phyloP scores from a whole-genome alignment of 2,888 invertebrate genomes.

The Hyposoter dolosus region DNA sequence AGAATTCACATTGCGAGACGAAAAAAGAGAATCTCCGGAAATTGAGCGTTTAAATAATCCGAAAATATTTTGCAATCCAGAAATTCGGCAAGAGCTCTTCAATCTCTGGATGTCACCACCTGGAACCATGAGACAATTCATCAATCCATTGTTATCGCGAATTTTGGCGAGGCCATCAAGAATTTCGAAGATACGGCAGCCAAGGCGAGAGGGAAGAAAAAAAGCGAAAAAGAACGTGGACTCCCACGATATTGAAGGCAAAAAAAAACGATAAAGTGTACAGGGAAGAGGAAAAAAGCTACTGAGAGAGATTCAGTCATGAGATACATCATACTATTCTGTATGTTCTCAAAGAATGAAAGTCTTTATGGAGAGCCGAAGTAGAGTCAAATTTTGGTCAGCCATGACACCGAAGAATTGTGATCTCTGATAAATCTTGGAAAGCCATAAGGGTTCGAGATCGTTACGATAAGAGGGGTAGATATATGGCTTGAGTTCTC shows the following conservation, averaged over 20 bases:
- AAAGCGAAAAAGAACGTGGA: background rate
- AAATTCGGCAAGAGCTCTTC: background rate
- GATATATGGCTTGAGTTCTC: background rate
- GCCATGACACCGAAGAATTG: slow-evolving; percentile 3
- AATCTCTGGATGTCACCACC: slow-evolving; percentile 62
- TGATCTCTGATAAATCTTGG: slow-evolving; percentile 4
- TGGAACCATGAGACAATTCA: slow-evolving; percentile 68
- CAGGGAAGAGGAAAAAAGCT: background rate
- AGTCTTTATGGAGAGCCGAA: slow-evolving; percentile 4
- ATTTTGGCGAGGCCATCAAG: slow-evolving; percentile 7
- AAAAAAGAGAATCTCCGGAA: too few relatives aligned
- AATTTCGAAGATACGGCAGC: slow-evolving; percentile 24
- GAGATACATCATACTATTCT: slow-evolving; percentile 34
- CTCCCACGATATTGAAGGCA: slow-evolving; percentile 31
- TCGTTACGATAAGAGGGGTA: background rate
- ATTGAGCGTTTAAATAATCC: background rate
- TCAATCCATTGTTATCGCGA: slow-evolving; percentile 62
- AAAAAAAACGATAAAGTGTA: background rate
- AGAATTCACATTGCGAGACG: background rate
- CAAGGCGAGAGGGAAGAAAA: background rate
- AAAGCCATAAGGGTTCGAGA: slow-evolving; percentile 9
- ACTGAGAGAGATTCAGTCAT: slow-evolving; percentile 33
- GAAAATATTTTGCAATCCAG: background rate
- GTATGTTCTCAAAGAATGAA: slow-evolving; percentile 6
- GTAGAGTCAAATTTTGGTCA: slow-evolving; percentile 12